phyloP scores from a whole-genome alignment of 2,113 vertebrate genomes.

The Hydropotes inermis region DNA sequence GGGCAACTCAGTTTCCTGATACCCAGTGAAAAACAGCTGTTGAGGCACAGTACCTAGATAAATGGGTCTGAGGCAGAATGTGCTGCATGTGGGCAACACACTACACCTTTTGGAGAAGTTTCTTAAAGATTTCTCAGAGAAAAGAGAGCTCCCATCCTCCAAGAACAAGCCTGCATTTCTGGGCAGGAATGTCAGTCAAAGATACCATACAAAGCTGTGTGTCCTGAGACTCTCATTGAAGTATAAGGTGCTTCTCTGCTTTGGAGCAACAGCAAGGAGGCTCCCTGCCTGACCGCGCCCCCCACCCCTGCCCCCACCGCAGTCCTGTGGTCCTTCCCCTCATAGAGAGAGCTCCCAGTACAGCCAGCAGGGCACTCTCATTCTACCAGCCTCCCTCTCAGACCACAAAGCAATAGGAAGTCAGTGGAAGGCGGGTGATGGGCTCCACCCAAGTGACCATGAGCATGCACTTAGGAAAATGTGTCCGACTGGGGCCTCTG shows the following conservation, averaged over 20 bases:
- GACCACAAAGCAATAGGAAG: neutral
- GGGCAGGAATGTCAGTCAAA: neutral
- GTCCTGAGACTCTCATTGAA: neutral
- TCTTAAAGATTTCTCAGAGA: neutral
- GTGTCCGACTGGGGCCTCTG: neutral
- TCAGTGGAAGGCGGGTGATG: neutral
- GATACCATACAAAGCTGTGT: neutral
- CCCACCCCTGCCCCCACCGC: rapidly evolving
- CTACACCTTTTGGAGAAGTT: neutral
- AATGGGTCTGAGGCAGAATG: neutral
- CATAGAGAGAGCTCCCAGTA: neutral
- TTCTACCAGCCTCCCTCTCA: neutral
- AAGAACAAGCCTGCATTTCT: neutral
- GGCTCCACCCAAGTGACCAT: neutral
- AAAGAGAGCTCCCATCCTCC: neutral
- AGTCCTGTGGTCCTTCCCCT: rapidly evolving
- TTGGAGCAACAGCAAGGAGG: neutral
- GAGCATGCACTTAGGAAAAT: rapidly evolving
- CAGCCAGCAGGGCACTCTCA: neutral
- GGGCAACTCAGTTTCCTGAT: neutral
- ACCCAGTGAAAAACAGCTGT: neutral
- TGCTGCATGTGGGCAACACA: neutral
- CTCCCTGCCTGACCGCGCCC: rapidly evolving
- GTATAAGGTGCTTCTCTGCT: neutral
- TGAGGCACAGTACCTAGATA: neutral